These are phyloP conservation scores for Tokudaia muenninki DNA, from an alignment of 2,797 vertebrate genomes.

Conservation along the genomic window DNA sequence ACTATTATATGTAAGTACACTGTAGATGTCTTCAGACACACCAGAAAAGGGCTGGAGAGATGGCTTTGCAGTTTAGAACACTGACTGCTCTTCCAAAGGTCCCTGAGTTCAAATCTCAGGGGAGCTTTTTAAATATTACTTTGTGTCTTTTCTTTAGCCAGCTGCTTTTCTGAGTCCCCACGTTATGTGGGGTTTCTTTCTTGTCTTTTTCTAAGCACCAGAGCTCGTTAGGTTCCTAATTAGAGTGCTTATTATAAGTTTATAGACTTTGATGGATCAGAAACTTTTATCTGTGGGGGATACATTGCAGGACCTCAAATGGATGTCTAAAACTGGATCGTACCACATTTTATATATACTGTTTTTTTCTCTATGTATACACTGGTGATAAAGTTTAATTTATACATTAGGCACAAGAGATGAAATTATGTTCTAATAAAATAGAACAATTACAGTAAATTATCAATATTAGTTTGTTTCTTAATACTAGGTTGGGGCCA, in stretches of 20 bases:
- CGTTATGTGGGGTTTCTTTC: neutral
- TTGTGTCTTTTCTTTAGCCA: neutral
- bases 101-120: no score
- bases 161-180: constrained; percentile 4
- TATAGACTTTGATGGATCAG: neutral
- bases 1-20: no score
- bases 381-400: neutral
- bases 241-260: neutral
- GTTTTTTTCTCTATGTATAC: neutral
- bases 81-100: no score
- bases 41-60: no score
- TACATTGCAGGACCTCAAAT: neutral
- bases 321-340: neutral
- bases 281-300: neutral
- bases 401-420: neutral
- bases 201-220: neutral
- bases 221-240: neutral
- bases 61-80: no score
- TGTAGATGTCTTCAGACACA: no score
- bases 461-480: neutral
- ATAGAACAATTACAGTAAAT: neutral
- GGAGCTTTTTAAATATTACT: neutral
- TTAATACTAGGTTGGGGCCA: neutral
- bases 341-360: neutral
- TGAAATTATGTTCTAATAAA: neutral